Evolutionary conservation across 1,140 invertebrate species (phyloP).

Genomic region (Cotesia typhae): DNA sequence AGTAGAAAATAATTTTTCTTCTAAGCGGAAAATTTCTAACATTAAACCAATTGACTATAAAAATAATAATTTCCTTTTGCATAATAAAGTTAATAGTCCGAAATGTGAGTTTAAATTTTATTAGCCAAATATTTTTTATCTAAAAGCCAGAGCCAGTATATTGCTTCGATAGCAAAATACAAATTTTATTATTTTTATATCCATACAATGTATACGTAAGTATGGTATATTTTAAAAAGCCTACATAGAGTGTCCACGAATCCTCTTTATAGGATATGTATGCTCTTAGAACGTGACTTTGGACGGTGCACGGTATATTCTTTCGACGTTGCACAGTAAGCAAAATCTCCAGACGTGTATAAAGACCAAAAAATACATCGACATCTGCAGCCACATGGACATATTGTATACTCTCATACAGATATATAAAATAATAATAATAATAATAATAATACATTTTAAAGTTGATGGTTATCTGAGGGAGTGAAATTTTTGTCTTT

Average conservation of each 20-base stretch:
- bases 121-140: not conserved
- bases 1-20: no score
- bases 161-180: not conserved
- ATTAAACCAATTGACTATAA: no score
- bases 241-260: slow-evolving; percentile 18
- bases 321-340: slow-evolving; percentile 31
- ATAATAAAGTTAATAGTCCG: not conserved
- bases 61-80: no score
- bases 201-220: not conserved
- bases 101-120: not conserved
- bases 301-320: slow-evolving; percentile 16
- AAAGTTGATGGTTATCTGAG: no score
- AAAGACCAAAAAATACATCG: not conserved
- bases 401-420: no score
- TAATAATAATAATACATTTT: no score
- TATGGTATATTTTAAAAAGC: slow-evolving; percentile 7
- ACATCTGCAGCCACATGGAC: not conserved
- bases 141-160: no score
- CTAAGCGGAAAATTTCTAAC: no score
- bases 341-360: slow-evolving; percentile 29
- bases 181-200: slow-evolving; percentile 3
- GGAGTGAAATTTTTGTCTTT: no score
- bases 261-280: slow-evolving; percentile 23
- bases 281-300: slow-evolving; percentile 28
- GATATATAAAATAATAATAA: no score